Conservation (phyloP, 2,113 vertebrate species). For the human (Homo sapiens) region DNA sequence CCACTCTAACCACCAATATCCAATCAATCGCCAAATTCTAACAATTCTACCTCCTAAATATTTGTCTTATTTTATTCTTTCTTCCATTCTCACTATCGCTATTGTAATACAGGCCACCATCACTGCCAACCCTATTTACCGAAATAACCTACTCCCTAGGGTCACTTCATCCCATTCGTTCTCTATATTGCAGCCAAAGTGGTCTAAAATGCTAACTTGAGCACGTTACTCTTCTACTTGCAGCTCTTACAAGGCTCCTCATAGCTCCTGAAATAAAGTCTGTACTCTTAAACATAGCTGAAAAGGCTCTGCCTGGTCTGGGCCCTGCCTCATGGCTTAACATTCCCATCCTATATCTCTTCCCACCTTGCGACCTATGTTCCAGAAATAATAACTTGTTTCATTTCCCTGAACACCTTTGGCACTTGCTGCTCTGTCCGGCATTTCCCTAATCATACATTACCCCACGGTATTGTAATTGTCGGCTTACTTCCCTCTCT, state of each 20-base stretch:
- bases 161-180: background rate
- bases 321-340: background rate
- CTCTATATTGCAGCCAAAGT: background rate
- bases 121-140: background rate
- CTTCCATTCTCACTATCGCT: background rate
- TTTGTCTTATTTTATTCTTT: background rate
- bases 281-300: background rate
- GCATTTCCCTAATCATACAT: background rate
- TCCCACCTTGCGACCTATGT: background rate
- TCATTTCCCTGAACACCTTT: background rate
- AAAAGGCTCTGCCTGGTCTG: background rate
- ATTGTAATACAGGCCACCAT: background rate
- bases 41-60: background rate
- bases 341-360: background rate
- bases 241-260: background rate
- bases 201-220: background rate
- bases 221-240: background rate
- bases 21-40: background rate
- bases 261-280: background rate
- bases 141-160: background rate
- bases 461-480: background rate
- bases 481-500: background rate
- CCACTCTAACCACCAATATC: background rate
- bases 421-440: background rate
- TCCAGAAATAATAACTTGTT: conserved; percentile 20